Percentiles rank a stretch among this genome's conserved stretches.
Evolutionary conservation across 2,113 vertebrate species (phyloP).

Genomic region (Xiphias gladius): DNA sequence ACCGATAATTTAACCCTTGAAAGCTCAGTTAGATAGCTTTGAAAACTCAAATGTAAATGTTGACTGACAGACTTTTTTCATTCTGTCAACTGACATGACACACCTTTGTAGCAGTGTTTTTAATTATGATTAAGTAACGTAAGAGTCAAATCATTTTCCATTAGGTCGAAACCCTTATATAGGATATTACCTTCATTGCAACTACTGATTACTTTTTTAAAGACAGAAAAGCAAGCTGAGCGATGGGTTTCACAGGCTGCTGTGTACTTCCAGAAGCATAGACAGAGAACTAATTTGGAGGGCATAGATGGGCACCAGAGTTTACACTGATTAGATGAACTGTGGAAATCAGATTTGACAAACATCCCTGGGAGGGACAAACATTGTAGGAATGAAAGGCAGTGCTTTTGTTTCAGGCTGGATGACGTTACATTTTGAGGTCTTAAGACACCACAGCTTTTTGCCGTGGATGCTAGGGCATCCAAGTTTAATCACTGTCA

Average conservation of each 20-base stretch:
- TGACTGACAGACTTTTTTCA: not conserved
- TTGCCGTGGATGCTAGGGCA: conserved; percentile 24
- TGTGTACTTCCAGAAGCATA: not conserved
- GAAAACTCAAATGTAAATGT: not conserved
- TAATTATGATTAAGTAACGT: not conserved
- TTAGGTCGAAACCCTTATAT: not conserved
- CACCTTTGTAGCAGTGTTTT: not conserved
- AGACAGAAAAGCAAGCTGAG: not conserved
- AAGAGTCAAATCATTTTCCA: not conserved
- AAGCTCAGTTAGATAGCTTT: not conserved
- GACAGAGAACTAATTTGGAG: conserved; percentile 7
- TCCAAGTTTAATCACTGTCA: conserved; percentile 59
- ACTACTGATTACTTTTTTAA: not conserved
- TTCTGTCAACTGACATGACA: not conserved
- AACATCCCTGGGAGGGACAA: conserved; percentile 34
- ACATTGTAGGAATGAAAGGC: conserved; percentile 5
- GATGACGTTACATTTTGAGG: conserved; percentile 27
- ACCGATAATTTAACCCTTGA: too few relatives aligned
- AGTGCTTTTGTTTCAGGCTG: conserved; percentile 39
- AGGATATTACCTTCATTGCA: not conserved
- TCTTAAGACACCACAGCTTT: conserved; percentile 19
- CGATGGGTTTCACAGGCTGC: not conserved
- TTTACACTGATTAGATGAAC: conserved; percentile 43
- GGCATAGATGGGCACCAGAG: conserved; percentile 16
- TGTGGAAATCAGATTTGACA: conserved; percentile 44